phyloP scores from a whole-genome alignment of 1,140 invertebrate genomes.

The Mycetomoellerius zeteki region DNA sequence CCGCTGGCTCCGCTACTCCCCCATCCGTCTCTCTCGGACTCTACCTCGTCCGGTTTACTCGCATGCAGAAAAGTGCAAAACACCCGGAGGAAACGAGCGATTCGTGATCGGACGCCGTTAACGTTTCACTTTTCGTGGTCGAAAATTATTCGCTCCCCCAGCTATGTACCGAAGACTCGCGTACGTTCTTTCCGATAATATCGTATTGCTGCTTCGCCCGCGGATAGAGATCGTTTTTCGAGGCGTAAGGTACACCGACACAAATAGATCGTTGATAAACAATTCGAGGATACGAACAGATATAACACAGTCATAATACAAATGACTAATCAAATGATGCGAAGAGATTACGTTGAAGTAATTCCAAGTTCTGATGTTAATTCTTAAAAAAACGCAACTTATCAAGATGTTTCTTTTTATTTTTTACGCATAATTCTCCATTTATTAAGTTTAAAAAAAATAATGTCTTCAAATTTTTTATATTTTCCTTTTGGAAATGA shows the following conservation, averaged over 20 bases:
- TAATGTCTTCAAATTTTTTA: neutral
- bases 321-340: neutral
- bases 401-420: neutral
- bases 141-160: slow-evolving; percentile 73
- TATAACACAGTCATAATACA: neutral
- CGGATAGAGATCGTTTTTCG: slow-evolving; percentile 72
- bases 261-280: slow-evolving; percentile 45
- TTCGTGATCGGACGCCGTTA: slow-evolving; percentile 77
- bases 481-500: neutral
- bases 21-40: neutral
- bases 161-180: slow-evolving; percentile 20
- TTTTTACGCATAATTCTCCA: neutral
- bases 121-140: slow-evolving; percentile 78
- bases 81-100: slow-evolving; percentile 75
- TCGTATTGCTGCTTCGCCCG: slow-evolving; percentile 55
- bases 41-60: slow-evolving; percentile 56
- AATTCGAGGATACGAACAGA: slow-evolving; percentile 20
- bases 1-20: neutral
- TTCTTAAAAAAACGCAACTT: neutral
- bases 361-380: neutral
- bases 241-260: slow-evolving; percentile 66
- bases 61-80: slow-evolving; percentile 78
- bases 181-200: slow-evolving; percentile 64
- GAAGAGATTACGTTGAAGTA: neutral
- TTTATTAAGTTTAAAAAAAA: neutral